Evolutionary conservation across 2,797 vertebrate species (phyloP).

Genomic region (Gadopsis marmoratus): DNA sequence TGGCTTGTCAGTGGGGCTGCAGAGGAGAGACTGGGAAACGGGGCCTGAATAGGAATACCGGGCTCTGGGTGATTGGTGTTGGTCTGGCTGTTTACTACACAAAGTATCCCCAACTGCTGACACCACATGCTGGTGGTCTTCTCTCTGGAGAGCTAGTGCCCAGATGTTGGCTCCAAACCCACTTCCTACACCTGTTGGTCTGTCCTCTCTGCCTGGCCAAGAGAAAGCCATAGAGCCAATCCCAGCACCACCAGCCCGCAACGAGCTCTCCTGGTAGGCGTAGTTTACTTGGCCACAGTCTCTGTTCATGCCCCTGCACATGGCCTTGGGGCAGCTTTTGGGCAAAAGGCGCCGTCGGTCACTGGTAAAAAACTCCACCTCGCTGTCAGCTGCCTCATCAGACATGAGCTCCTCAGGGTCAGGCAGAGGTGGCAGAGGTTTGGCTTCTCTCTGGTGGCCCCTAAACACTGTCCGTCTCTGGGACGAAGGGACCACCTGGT

Average conservation of each 20-base stretch:
- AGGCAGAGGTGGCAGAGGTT: slow-evolving; percentile 92
- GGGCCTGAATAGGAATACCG: slow-evolving; percentile 87
- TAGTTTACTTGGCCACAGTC: slow-evolving; percentile 92
- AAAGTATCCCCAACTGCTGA: slow-evolving; percentile 49
- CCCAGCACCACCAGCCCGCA: slow-evolving; percentile 18
- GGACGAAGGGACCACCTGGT: slow-evolving; percentile 88
- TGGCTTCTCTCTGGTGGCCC: slow-evolving; percentile 82
- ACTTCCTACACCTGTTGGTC: slow-evolving; percentile 22
- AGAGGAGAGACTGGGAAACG: slow-evolving; percentile 70
- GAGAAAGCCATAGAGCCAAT: slow-evolving; percentile 61
- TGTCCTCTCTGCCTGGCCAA: slow-evolving; percentile 70
- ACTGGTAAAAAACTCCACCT: slow-evolving; percentile 95
- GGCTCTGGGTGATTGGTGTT: slow-evolving; percentile 77
- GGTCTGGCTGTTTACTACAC: slow-evolving; percentile 63
- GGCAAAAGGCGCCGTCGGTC: slow-evolving; percentile 84
- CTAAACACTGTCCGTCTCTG: slow-evolving; percentile 85
- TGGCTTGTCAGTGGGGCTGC: slow-evolving; percentile 84
- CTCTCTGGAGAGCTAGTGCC: slow-evolving; percentile 39
- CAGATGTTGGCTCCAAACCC: slow-evolving; percentile 50
- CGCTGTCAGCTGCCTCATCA: slow-evolving; percentile 92
- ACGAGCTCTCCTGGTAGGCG: slow-evolving; percentile 87
- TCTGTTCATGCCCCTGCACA: slow-evolving; percentile 80
- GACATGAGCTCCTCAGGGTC: slow-evolving; percentile 84
- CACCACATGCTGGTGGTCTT: slow-evolving; percentile 46
- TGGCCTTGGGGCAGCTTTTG: slow-evolving; percentile 73